phyloP scores from a whole-genome alignment of 2,797 vertebrate species.

The Cyprinella venusta region DNA sequence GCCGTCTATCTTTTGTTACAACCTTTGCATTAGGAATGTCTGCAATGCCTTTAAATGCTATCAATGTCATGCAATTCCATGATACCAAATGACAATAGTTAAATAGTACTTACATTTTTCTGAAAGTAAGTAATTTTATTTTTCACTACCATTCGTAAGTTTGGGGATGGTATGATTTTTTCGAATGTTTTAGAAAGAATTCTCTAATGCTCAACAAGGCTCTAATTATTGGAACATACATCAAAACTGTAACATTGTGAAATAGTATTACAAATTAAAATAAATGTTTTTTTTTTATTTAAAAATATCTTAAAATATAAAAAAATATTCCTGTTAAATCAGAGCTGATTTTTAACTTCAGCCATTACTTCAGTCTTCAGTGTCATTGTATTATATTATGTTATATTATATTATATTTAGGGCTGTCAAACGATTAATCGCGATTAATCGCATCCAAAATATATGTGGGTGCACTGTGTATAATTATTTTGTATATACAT shows the following conservation, averaged over 20 bases:
- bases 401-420: no score
- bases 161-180: not conserved
- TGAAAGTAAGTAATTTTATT: not conserved
- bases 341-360: no score
- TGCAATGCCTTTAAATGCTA: not conserved
- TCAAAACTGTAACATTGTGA: not conserved
- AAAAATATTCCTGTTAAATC: not conserved
- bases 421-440: no score
- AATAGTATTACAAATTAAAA: not conserved
- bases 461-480: no score
- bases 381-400: not conserved
- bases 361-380: not conserved
- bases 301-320: not conserved
- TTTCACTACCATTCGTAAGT: not conserved
- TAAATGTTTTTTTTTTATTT: not conserved
- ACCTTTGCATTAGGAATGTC: not conserved
- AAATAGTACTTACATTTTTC: not conserved
- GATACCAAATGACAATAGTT: not conserved
- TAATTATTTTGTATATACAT: no score
- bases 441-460: no score
- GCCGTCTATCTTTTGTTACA: not conserved
- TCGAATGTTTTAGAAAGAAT: not conserved
- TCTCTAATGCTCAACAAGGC: not conserved
- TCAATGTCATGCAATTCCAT: not conserved
- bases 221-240: not conserved